Evolutionary conservation across 1,140 invertebrate species (phyloP).

Genomic region (Triops longicaudatus): DNA sequence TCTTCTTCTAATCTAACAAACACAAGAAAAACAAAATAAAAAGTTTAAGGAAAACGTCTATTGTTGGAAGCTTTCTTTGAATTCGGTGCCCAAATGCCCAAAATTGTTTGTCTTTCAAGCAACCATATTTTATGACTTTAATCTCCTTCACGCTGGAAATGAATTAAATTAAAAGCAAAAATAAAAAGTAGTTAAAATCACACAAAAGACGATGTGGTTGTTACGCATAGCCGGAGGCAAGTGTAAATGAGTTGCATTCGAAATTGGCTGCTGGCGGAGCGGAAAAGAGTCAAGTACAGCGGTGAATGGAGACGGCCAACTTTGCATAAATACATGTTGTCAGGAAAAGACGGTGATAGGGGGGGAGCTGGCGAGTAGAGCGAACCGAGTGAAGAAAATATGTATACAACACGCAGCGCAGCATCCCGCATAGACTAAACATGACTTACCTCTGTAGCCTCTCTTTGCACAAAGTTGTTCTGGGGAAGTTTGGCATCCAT

Average conservation of each 20-base stretch:
- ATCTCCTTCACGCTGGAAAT: too few relatives aligned
- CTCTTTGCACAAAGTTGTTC: background rate
- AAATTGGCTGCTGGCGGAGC: background rate
- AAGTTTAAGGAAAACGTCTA: too few relatives aligned
- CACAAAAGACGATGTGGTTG: background rate
- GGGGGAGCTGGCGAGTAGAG: background rate
- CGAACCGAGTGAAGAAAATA: background rate
- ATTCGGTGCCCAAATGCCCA: too few relatives aligned
- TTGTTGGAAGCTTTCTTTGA: too few relatives aligned
- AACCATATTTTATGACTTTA: too few relatives aligned
- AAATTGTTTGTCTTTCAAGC: too few relatives aligned
- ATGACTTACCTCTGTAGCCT: background rate
- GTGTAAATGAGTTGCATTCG: background rate
- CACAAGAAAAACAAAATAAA: too few relatives aligned
- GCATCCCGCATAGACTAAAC: slow-evolving; percentile 9
- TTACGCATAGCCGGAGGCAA: background rate
- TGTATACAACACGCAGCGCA: background rate
- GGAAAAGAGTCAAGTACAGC: background rate
- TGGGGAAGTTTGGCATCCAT: too few relatives aligned
- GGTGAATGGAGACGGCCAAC: background rate
- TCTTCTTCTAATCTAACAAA: too few relatives aligned
- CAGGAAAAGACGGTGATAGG: background rate
- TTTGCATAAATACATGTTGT: slow-evolving; percentile 13
- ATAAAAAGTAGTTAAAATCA: too few relatives aligned
- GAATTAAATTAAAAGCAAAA: too few relatives aligned